phyloP scores from a whole-genome alignment of 2,797 vertebrate genomes.

The Eutrigla gurnardus region DNA sequence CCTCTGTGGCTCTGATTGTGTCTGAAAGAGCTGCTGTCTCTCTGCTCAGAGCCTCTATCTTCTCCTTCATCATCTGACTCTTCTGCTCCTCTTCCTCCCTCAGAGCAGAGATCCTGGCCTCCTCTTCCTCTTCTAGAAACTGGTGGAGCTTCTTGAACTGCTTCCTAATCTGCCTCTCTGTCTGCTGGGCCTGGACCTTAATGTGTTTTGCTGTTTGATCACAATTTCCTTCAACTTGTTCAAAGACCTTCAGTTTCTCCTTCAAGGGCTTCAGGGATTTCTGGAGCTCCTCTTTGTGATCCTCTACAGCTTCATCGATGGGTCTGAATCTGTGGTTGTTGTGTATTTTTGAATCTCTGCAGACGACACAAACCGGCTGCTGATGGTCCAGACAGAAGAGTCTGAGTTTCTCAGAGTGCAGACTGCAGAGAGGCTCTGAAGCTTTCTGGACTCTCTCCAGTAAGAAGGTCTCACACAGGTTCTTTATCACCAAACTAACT shows the following conservation, averaged over 20 bases:
- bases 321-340: constrained; percentile 22
- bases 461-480: constrained; percentile 24
- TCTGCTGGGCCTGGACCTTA: constrained; percentile 1
- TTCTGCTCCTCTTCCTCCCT: constrained; percentile 25
- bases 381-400: constrained; percentile 37
- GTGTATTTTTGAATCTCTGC: constrained; percentile 23
- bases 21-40: neutral
- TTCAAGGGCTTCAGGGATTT: neutral
- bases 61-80: too few relatives aligned
- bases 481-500: constrained; percentile 4
- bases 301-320: constrained; percentile 28
- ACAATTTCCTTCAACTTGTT: constrained; percentile 12
- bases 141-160: constrained; percentile 38
- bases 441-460: neutral
- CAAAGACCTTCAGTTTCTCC: constrained; percentile 4
- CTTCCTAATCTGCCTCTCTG: constrained; percentile 15
- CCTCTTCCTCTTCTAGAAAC: constrained; percentile 32
- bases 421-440: constrained; percentile 9
- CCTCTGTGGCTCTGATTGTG: constrained; percentile 16
- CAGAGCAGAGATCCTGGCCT: constrained; percentile 28
- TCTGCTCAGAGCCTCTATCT: too few relatives aligned
- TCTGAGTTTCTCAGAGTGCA: constrained; percentile 22
- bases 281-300: constrained; percentile 4
- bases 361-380: constrained; percentile 32
- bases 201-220: constrained; percentile 17